These are phyloP conservation scores for Fringilla coelebs DNA, from an alignment of 2,797 vertebrate genomes.

Conservation along the genomic window DNA sequence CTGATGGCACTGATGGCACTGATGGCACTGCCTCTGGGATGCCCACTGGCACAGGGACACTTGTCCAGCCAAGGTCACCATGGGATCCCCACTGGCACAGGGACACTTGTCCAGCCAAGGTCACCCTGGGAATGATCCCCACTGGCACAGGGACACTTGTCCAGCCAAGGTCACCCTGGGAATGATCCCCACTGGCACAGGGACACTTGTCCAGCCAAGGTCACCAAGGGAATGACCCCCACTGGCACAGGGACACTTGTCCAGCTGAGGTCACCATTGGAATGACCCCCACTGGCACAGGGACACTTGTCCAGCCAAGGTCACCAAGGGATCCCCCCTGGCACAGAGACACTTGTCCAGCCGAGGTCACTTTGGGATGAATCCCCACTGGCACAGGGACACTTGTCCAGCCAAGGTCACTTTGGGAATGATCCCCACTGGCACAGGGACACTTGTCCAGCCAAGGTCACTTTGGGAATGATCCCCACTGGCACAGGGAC, in stretches of 20 bases:
- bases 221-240: background rate
- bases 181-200: background rate
- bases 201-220: background rate
- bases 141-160: background rate
- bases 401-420: no score
- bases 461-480: fast-evolving
- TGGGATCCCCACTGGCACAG: background rate
- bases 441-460: background rate
- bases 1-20: background rate
- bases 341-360: background rate
- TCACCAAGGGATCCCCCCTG: no score
- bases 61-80: background rate
- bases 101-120: background rate
- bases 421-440: background rate
- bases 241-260: background rate
- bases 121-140: fast-evolving
- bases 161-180: fast-evolving
- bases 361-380: fast-evolving
- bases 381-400: no score
- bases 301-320: background rate
- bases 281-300: background rate
- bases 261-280: background rate
- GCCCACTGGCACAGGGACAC: background rate
- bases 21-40: background rate
- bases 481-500: background rate